Evolutionary conservation across 2,888 invertebrate species (phyloP), one percentile per base, ranked within the genome.

Genomic region (Dexiosoma caninum): DNA sequence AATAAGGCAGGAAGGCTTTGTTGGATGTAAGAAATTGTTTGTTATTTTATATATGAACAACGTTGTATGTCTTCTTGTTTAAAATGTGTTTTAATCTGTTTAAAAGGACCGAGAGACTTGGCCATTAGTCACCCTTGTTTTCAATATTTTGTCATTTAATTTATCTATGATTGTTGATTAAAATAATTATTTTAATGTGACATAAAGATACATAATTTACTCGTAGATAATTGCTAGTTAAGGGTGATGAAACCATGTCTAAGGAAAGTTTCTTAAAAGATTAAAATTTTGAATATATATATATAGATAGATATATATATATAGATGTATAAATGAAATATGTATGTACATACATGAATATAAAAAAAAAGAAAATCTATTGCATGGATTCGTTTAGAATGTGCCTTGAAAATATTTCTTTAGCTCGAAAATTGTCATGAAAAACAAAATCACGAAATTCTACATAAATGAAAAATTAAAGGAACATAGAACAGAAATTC

Each of bases 11-110:
- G 46, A 55, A 62, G 67, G 46, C 44, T 51, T 60, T 75, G 35
- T n/a, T 60, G 6, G 12, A 16, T 44, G 40, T 55, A 32, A 49
- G 23, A 9, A 12, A 37, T 51, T 37, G 9, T 14, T 16, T 55
- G 35, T n/a, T 37, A 5, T 40, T 69, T 19, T n/a, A n/a, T n/a
- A n/a, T n/a, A n/a, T n/a, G n/a, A n/a, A n/a, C 42, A 16, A 71
- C 64, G 49, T 32, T 32, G 42, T 59, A 67, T 42, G 35, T 57
- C 6, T 57, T 23, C 16, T 60, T 78, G 35, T 32, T 55, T 49
- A 62, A 71, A 70, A 60, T 71, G 32, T 67, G n/a, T 64, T 69
- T 60, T 69, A 72, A 80, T 75, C 60, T 64, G 42, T 14, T 80
- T 75, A 75, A 80, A 70, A 49, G 62, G 70, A 51, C 51, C 57